Evolutionary conservation across 2,888 invertebrate genomes (phyloP).

Genomic region (Opisthograptis luteolata): DNA sequence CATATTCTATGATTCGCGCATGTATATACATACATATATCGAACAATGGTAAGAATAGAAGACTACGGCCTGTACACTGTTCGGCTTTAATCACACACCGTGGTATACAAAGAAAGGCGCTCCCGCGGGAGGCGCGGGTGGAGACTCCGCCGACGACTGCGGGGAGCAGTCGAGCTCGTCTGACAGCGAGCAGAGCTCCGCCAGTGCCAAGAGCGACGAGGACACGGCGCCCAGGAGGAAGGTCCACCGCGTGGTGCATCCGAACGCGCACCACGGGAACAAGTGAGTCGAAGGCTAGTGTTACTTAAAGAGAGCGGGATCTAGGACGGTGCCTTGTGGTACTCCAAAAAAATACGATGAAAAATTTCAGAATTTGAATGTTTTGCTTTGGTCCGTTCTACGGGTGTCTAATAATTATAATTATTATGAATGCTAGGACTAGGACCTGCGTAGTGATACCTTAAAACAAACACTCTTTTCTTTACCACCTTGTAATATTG

Average conservation of each 20-base stretch:
- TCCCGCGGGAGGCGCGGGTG: constrained; percentile 55
- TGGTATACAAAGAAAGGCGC: constrained; percentile 71
- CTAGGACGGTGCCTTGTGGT: not conserved
- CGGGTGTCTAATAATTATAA: too few species aligned
- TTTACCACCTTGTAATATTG: too few species aligned
- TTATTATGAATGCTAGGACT: too few species aligned
- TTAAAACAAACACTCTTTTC: too few species aligned
- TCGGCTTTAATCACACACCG: constrained; percentile 34
- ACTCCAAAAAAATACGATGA: not conserved
- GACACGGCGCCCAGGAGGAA: constrained; percentile 53
- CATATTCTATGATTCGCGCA: too few species aligned
- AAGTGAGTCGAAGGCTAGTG: constrained; percentile 39
- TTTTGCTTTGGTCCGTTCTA: too few species aligned
- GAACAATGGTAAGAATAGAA: too few species aligned
- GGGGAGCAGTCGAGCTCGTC: constrained; percentile 60
- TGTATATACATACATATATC: too few species aligned
- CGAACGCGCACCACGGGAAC: constrained; percentile 36
- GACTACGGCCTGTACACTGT: too few species aligned
- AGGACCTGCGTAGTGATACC: too few species aligned
- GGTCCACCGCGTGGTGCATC: constrained; percentile 34
- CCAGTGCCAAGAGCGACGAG: constrained; percentile 68
- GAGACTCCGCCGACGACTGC: constrained; percentile 53
- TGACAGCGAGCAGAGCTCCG: constrained; percentile 68
- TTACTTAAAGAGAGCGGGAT: not conserved
- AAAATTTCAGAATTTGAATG: not conserved